A percentile compares a stretch with the other conserved stretches of the same genome.
Conservation (phyloP, 2,888 invertebrate species). For the Linnaemya tessellans region DNA sequence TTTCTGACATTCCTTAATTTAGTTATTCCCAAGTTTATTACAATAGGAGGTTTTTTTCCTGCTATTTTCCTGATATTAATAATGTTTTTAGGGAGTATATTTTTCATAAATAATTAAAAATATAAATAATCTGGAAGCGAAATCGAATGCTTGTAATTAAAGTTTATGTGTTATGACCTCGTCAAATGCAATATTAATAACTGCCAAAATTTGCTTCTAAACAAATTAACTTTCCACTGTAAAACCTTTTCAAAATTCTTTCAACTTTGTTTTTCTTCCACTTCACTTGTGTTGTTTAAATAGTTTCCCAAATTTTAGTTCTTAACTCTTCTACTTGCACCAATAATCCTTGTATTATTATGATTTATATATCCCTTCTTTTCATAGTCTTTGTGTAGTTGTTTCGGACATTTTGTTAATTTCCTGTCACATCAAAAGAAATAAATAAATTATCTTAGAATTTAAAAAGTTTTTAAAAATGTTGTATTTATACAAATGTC, state of each 20-base stretch:
- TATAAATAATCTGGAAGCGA: too few species aligned
- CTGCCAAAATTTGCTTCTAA: background rate
- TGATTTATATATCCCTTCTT: conserved; percentile 6
- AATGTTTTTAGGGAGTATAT: too few species aligned
- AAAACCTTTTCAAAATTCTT: background rate
- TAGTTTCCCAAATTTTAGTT: background rate
- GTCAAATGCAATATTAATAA: too few species aligned
- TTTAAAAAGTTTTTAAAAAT: background rate
- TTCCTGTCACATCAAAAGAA: conserved; percentile 13
- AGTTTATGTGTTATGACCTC: too few species aligned
- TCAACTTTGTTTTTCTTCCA: background rate
- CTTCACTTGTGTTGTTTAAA: background rate
- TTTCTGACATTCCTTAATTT: too few species aligned
- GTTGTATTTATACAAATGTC: conserved; percentile 1
- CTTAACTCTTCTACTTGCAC: background rate
- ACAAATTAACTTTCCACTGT: background rate
- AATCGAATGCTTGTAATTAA: too few species aligned
- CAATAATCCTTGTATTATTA: conserved; percentile 4
- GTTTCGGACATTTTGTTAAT: conserved; percentile 13
- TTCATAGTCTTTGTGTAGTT: background rate
- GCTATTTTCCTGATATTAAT: too few species aligned
- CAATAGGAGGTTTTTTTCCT: too few species aligned
- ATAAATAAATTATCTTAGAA: conserved; percentile 20
- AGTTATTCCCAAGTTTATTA: too few species aligned
- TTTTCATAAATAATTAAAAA: too few species aligned